phyloP scores from a whole-genome alignment of 1,140 invertebrate species.

The Drosophila chauvacae region DNA sequence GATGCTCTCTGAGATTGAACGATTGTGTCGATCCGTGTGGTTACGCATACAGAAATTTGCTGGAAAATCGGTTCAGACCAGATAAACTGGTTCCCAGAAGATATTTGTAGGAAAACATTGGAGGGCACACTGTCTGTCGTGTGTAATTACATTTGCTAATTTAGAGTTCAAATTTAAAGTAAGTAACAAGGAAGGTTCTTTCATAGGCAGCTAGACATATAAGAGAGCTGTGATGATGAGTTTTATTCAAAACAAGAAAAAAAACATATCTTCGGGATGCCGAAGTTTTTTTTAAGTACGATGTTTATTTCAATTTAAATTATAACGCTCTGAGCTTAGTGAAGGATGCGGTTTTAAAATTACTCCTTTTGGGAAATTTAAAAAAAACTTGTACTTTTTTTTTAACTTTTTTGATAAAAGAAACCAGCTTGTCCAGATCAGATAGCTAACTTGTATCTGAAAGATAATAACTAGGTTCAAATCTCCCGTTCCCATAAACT shows the following conservation, averaged over 20 bases:
- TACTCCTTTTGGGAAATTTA: neutral
- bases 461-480: neutral
- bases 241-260: neutral
- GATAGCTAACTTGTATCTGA: neutral
- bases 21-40: neutral
- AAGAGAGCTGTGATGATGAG: neutral
- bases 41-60: constrained; percentile 10
- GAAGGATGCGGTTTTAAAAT: neutral
- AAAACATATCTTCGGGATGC: neutral
- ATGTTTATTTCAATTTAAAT: neutral
- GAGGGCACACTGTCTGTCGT: neutral
- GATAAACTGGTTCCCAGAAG: constrained; percentile 62
- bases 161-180: constrained; percentile 30
- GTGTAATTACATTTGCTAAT: constrained; percentile 46
- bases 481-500: neutral
- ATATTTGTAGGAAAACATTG: constrained; percentile 14
- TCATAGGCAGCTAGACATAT: neutral
- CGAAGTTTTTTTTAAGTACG: no score
- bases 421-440: neutral
- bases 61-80: constrained; percentile 65
- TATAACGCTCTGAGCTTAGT: neutral
- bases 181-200: constrained; percentile 35
- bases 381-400: neutral
- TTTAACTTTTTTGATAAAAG: neutral
- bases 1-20: constrained; percentile 39